Evolutionary conservation across 92 coral and sea anemone species (phyloP).

Genomic region (Micromussa lordhowensis): DNA sequence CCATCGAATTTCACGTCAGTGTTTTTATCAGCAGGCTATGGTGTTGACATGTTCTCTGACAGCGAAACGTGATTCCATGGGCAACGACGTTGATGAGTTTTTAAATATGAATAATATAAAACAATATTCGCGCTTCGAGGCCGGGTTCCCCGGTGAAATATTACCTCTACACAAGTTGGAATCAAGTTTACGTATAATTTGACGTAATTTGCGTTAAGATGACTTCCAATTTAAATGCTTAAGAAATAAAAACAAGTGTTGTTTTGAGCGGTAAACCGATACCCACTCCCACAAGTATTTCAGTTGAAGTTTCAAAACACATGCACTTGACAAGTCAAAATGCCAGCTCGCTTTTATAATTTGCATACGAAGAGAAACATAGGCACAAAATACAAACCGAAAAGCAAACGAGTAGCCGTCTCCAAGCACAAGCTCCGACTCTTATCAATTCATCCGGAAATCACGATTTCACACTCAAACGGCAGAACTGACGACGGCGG

Average conservation of each 20-base stretch:
- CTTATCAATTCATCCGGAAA: not conserved
- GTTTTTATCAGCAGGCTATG: not conserved
- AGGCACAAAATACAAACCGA: not conserved
- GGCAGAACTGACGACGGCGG: not conserved
- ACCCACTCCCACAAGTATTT: not conserved
- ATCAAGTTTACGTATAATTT: not conserved
- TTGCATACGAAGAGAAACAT: conserved; percentile 30
- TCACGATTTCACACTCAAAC: not conserved
- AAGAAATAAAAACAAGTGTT: not conserved
- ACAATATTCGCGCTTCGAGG: not conserved
- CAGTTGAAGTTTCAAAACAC: conserved; percentile 9
- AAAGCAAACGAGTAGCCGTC: not conserved
- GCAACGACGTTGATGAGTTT: conserved; percentile 2
- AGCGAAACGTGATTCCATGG: not conserved
- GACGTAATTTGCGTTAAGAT: not conserved
- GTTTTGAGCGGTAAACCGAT: not conserved
- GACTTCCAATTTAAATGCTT: not conserved
- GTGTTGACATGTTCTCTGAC: not conserved
- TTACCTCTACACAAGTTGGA: not conserved
- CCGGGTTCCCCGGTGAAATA: not conserved
- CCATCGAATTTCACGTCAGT: not conserved
- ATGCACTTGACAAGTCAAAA: conserved; percentile 17
- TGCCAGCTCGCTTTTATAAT: conserved; percentile 11
- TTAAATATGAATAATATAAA: not conserved
- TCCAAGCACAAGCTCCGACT: not conserved